Evolutionary conservation across 1,140 invertebrate species (phyloP).

Genomic region (Neelides sp.): DNA sequence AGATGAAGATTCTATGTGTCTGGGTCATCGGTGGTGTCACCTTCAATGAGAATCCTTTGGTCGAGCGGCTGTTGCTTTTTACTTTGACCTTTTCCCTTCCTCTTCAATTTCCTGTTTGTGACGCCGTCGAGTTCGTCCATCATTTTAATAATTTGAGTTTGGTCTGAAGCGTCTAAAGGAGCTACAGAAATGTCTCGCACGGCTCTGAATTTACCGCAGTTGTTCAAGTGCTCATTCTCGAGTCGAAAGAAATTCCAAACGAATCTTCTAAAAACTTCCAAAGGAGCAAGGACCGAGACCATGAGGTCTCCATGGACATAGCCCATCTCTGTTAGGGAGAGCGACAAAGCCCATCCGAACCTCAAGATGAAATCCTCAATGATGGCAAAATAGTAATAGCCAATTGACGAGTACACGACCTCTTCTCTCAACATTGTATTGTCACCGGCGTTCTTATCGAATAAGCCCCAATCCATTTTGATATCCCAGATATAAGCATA

Average conservation of each 20-base stretch:
- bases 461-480: constrained; percentile 97
- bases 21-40: constrained; percentile 41
- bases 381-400: constrained; percentile 95
- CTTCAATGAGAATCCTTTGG: constrained; percentile 41
- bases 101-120: constrained; percentile 53
- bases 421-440: constrained; percentile 46
- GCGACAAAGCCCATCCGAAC: constrained; percentile 81
- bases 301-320: constrained; percentile 70
- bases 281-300: constrained; percentile 70
- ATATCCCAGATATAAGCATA: constrained; percentile 92
- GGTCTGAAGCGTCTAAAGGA: constrained; percentile 47
- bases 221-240: constrained; percentile 99
- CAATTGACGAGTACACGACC: constrained; percentile 47
- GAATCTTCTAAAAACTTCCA: constrained; percentile 88
- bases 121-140: constrained; percentile 90
- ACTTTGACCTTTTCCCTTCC: constrained; percentile 35
- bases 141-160: constrained; percentile 77
- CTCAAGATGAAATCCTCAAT: constrained; percentile 87
- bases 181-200: constrained; percentile 96
- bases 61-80: constrained; percentile 39
- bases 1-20: constrained; percentile 11
- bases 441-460: constrained; percentile 59
- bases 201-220: constrained; percentile 97
- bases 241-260: constrained; percentile 99
- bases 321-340: constrained; percentile 71